A percentile compares a stretch with the other conserved stretches of the same genome.
Conservation (phyloP, 2,888 invertebrate genomes). For the Hirudinaria manillensis region DNA sequence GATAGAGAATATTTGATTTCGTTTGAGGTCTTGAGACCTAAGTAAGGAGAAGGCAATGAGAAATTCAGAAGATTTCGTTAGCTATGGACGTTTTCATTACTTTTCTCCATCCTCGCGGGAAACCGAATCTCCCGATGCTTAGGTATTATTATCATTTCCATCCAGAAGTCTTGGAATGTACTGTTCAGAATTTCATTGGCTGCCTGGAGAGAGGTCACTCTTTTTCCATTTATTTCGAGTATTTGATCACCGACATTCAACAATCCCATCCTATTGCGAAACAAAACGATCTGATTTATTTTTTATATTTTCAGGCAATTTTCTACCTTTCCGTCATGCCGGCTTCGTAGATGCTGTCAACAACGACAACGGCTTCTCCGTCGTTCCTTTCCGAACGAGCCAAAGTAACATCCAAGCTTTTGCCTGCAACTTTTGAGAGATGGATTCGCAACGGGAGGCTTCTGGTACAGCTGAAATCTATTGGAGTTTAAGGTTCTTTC, state of each 20-base stretch:
- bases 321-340: background rate
- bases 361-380: background rate
- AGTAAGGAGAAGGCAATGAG: too few relatives aligned
- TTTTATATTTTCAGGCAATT: background rate
- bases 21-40: too few relatives aligned
- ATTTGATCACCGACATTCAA: slow-evolving; percentile 22
- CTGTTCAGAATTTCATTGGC: too few relatives aligned
- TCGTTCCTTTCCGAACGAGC: background rate
- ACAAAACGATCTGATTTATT: background rate
- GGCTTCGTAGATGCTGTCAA: slow-evolving; percentile 6
- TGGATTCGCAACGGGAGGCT: background rate
- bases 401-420: background rate
- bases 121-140: too few relatives aligned
- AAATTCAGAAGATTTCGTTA: too few relatives aligned
- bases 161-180: too few relatives aligned
- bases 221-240: slow-evolving; percentile 9
- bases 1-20: too few relatives aligned
- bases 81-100: too few relatives aligned
- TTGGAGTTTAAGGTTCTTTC: background rate
- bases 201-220: background rate
- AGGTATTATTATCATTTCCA: too few relatives aligned
- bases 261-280: slow-evolving; percentile 16
- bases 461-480: background rate
- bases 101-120: too few relatives aligned
- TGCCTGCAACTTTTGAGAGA: background rate